Conservation (phyloP, 2,797 vertebrate genomes). For the Spheniscus humboldti region DNA sequence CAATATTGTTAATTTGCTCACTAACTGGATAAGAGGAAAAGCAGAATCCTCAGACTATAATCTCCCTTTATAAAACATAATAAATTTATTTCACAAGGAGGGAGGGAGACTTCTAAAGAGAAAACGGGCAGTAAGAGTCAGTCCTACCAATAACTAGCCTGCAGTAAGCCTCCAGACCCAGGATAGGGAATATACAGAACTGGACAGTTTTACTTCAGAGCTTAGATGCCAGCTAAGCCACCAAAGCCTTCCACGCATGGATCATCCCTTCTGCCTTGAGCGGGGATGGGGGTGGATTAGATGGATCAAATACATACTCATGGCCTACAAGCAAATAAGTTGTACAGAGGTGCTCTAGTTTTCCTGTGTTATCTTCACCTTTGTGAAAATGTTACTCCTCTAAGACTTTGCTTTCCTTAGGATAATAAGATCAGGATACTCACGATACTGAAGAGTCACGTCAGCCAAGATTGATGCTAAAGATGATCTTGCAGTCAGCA, state of each 20-base stretch:
- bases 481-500: not conserved
- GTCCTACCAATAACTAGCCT: not conserved
- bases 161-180: not conserved
- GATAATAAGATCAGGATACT: not conserved
- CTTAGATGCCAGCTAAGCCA: not conserved
- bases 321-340: not conserved
- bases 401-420: not conserved
- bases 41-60: not conserved
- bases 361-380: not conserved
- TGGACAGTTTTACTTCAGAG: not conserved
- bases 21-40: not conserved
- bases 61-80: not conserved
- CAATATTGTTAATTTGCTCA: not conserved
- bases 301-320: not conserved
- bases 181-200: not conserved
- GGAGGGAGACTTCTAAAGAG: not conserved
- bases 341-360: not conserved
- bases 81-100: not conserved
- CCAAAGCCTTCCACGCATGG: not conserved
- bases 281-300: not conserved
- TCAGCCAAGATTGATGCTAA: not conserved
- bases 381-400: not conserved
- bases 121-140: not conserved
- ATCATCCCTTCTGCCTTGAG: not conserved
- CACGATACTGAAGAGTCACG: fast-evolving